Evolutionary conservation across 2,797 vertebrate genomes (phyloP).

Genomic region (Huso huso): DNA sequence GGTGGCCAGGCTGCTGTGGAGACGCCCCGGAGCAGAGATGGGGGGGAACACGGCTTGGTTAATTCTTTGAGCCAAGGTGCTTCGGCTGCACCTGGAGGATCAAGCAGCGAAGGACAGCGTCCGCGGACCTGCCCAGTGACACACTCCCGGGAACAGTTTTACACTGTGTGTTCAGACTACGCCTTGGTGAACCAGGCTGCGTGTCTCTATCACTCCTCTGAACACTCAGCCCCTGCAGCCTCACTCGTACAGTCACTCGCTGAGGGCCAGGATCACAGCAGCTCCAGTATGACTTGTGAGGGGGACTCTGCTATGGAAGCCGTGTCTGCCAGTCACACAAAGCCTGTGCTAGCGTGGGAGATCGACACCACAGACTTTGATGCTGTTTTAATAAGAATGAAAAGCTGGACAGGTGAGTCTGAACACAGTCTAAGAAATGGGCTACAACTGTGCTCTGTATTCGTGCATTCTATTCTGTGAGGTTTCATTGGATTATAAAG

Average conservation of each 20-base stretch:
- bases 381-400: slow-evolving; percentile 63
- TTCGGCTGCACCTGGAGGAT: slow-evolving; percentile 55
- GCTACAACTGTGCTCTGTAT: no score
- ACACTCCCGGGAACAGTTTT: slow-evolving; percentile 93
- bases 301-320: slow-evolving; percentile 72
- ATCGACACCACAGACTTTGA: slow-evolving; percentile 93
- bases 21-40: slow-evolving; percentile 37
- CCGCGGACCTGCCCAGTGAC: slow-evolving; percentile 92
- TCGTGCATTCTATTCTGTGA: no score
- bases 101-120: slow-evolving; percentile 74
- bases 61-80: slow-evolving; percentile 58
- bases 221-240: slow-evolving; percentile 48
- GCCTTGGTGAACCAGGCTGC: slow-evolving; percentile 91
- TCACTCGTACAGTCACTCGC: slow-evolving; percentile 52
- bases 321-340: slow-evolving; percentile 55
- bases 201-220: slow-evolving; percentile 67
- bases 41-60: slow-evolving; percentile 43
- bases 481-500: not conserved
- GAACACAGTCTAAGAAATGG: not conserved
- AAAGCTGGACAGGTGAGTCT: slow-evolving; percentile 75
- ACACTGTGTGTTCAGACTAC: slow-evolving; percentile 95
- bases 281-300: slow-evolving; percentile 55
- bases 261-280: slow-evolving; percentile 41
- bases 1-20: slow-evolving; percentile 53
- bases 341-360: slow-evolving; percentile 89